These are phyloP conservation scores for Gonioctena quinquepunctata DNA, from an alignment of 1,140 invertebrate genomes.

Conservation along the genomic window DNA sequence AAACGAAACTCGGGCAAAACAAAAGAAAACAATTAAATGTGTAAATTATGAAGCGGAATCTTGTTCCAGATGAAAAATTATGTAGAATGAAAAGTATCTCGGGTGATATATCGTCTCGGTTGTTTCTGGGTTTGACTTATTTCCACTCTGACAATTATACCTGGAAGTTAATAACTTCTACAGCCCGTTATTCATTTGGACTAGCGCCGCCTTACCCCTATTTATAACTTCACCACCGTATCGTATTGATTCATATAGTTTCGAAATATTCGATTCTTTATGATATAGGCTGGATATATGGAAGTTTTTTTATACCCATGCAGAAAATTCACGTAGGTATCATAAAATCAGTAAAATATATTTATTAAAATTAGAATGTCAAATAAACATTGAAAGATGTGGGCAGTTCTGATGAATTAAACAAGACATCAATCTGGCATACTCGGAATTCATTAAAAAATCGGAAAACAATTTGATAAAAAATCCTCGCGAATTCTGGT, in stretches of 20 bases:
- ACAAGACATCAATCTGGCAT: too few relatives aligned
- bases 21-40: constrained; percentile 18
- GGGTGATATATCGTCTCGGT: constrained; percentile 14
- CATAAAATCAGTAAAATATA: too few relatives aligned
- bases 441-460: too few relatives aligned
- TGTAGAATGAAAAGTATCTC: constrained; percentile 6
- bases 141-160: constrained; percentile 3
- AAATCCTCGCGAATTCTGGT: too few relatives aligned
- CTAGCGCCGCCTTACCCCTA: not conserved
- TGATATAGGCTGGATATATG: too few relatives aligned
- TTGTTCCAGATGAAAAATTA: constrained; percentile 16
- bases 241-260: not conserved
- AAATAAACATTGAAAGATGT: too few relatives aligned
- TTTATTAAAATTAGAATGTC: too few relatives aligned
- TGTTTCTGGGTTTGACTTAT: constrained; percentile 12
- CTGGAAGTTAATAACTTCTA: constrained; percentile 20
- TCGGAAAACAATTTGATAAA: too few relatives aligned
- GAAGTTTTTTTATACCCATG: too few relatives aligned
- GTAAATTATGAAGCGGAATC: constrained; percentile 3
- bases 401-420: too few relatives aligned
- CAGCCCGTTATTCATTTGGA: constrained; percentile 23
- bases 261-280: too few relatives aligned
- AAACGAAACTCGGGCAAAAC: constrained; percentile 14
- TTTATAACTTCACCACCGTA: not conserved
- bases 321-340: too few relatives aligned